Percentiles rank a stretch among this genome's conserved stretches.
phyloP scores from a whole-genome alignment of 2,113 vertebrate genomes.

The Corynorhinus townsendii region DNA sequence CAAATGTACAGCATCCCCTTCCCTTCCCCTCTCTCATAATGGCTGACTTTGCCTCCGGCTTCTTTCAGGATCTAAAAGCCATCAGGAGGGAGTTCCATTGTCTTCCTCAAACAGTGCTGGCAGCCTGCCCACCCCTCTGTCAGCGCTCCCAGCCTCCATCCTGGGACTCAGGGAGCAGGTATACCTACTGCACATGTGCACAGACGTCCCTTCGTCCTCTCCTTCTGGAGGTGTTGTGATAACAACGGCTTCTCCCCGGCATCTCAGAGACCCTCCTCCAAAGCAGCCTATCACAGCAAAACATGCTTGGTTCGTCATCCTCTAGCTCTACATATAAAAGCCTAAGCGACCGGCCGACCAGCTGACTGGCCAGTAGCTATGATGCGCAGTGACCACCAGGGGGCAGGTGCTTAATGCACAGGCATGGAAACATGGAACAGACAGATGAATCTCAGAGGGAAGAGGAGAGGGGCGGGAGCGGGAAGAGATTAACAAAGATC shows the following conservation, averaged over 20 bases:
- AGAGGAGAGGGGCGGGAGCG: no score
- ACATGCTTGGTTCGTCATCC: background rate
- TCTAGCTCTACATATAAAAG: no score
- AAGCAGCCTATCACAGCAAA: background rate
- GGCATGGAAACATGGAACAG: no score
- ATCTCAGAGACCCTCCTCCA: background rate
- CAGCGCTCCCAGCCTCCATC: background rate
- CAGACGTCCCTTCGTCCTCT: background rate
- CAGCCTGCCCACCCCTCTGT: background rate
- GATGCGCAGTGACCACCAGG: no score
- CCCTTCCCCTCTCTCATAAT: background rate
- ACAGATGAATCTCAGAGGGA: no score
- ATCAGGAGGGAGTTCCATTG: background rate
- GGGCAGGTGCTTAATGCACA: no score
- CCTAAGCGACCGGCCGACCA: no score
- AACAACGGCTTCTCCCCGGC: background rate
- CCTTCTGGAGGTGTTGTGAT: background rate
- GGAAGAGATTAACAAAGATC: no score
- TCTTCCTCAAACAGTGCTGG: background rate
- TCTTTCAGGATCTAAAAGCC: background rate
- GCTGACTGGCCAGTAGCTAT: no score
- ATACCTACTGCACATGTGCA: accelerated
- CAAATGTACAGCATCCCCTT: background rate
- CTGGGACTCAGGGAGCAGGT: background rate
- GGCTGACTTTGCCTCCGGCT: background rate